Percentiles rank a stretch among this genome's conserved stretches.
Evolutionary conservation across 2,888 invertebrate species (phyloP).

Genomic region (Chirona hameri): DNA sequence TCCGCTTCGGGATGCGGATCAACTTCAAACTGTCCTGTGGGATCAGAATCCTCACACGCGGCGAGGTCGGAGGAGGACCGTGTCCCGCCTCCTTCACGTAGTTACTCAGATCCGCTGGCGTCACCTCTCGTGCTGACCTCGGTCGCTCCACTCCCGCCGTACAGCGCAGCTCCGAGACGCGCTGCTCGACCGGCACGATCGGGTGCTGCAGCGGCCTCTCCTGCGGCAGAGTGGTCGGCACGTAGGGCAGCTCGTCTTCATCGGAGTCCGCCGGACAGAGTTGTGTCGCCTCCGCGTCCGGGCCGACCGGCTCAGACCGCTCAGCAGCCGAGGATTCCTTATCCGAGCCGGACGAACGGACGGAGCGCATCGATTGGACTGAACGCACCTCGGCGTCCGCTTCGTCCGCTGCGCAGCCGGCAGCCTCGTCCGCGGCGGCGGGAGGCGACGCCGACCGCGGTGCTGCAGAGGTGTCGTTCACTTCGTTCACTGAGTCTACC

Average conservation of each 20-base stretch:
- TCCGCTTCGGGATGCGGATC: conserved; percentile 49
- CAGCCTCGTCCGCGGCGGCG: background rate
- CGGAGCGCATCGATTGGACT: conserved; percentile 42
- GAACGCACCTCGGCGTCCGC: conserved; percentile 24
- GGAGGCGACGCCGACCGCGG: background rate
- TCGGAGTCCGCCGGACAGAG: conserved; percentile 80
- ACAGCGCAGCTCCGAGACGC: conserved; percentile 44
- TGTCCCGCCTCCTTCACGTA: conserved; percentile 29
- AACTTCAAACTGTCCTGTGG: conserved; percentile 37
- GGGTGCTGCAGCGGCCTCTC: conserved; percentile 77
- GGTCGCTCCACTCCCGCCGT: conserved; percentile 67
- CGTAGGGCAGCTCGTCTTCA: conserved; percentile 68
- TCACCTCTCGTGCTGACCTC: conserved; percentile 68
- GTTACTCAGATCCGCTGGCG: conserved; percentile 62
- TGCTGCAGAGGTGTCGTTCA: too few species aligned
- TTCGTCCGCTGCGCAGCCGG: background rate
- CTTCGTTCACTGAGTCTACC: too few species aligned
- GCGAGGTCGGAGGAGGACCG: conserved; percentile 33
- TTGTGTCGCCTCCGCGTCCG: conserved; percentile 47
- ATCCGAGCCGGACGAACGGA: conserved; percentile 64
- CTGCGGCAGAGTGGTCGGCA: conserved; percentile 82
- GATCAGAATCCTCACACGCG: conserved; percentile 38
- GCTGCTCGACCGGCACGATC: conserved; percentile 73
- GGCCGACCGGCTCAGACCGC: conserved; percentile 56
- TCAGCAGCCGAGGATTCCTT: conserved; percentile 59